phyloP scores from a whole-genome alignment of 2,888 invertebrate genomes.

The Acrocera orbiculus region DNA sequence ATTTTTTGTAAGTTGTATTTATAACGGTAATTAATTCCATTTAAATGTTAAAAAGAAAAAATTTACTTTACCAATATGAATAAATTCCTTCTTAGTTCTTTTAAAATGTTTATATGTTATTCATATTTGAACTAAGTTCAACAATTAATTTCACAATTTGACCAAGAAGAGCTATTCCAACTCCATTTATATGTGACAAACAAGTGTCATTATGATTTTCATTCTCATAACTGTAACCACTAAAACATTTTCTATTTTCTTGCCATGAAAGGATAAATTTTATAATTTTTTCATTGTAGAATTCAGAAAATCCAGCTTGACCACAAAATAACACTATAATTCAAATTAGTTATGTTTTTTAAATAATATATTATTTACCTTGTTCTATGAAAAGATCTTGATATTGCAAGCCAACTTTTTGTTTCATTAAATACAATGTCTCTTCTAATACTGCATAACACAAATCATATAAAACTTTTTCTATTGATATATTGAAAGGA shows the following conservation, averaged over 20 bases:
- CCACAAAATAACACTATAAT: constrained; percentile 1
- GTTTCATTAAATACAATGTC: background rate
- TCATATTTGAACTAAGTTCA: too few relatives aligned
- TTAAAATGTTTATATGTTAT: too few relatives aligned
- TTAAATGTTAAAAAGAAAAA: too few relatives aligned
- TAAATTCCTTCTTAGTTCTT: too few relatives aligned
- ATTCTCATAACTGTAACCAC: too few relatives aligned
- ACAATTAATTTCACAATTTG: too few relatives aligned
- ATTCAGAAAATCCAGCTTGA: constrained; percentile 1
- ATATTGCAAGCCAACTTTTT: background rate
- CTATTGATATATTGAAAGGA: background rate
- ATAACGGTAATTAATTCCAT: too few relatives aligned
- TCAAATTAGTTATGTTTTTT: background rate
- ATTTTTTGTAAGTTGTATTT: too few relatives aligned
- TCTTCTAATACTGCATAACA: background rate
- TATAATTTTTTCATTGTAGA: background rate
- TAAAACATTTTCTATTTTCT: background rate
- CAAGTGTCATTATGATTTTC: too few relatives aligned
- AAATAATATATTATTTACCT: background rate
- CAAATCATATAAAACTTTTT: background rate
- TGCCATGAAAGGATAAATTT: background rate
- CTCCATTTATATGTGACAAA: background rate
- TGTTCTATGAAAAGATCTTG: constrained; percentile 2
- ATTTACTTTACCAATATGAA: too few relatives aligned
- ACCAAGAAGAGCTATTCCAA: background rate